Evolutionary conservation across 2,113 vertebrate genomes (phyloP).

Genomic region (Turnix velox): DNA sequence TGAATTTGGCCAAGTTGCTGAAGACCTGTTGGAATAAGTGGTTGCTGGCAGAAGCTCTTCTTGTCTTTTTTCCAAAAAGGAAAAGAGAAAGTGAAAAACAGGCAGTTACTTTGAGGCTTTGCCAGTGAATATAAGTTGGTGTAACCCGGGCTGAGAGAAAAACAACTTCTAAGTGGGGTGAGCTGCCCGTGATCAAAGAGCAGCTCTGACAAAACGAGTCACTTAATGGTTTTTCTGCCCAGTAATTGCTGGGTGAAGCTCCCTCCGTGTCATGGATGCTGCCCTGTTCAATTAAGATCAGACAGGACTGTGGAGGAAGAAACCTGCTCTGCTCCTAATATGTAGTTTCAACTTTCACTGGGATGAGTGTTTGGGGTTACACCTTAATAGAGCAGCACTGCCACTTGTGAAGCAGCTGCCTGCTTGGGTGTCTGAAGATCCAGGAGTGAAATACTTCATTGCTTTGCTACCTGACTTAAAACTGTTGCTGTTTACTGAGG

Average conservation of each 20-base stretch:
- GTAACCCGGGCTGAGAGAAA: not conserved
- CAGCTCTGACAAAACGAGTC: not conserved
- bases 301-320: not conserved
- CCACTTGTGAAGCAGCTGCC: not conserved
- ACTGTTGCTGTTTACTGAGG: not conserved
- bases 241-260: not conserved
- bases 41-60: not conserved
- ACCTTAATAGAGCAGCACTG: not conserved
- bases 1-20: not conserved
- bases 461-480: not conserved
- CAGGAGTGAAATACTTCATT: not conserved
- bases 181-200: not conserved
- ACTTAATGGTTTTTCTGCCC: not conserved
- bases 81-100: not conserved
- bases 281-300: rapidly evolving
- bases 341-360: not conserved
- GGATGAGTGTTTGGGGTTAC: not conserved
- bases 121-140: not conserved
- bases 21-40: not conserved
- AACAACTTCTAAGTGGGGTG: not conserved
- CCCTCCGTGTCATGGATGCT: rapidly evolving
- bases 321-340: not conserved
- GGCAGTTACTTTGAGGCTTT: not conserved
- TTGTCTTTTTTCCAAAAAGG: not conserved
- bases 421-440: not conserved